A percentile compares a stretch with the other conserved stretches of the same genome.
Conservation (phyloP, 2,113 vertebrate species). For the human (Homo sapiens) region DNA sequence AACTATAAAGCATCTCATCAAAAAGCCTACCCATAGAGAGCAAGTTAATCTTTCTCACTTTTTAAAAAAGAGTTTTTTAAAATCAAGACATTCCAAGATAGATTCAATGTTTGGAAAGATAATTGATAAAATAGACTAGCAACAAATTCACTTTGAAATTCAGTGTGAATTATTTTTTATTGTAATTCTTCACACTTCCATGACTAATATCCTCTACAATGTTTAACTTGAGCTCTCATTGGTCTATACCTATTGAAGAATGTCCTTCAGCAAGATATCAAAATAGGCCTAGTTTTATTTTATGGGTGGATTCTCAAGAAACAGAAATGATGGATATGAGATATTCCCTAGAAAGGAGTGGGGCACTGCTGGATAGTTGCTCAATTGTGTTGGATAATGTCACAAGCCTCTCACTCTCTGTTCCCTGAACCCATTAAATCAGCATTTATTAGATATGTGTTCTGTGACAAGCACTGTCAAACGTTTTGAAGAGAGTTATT, state of each 20-base stretch:
- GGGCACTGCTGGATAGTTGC: too few relatives aligned
- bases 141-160: not conserved
- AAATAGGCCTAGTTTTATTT: not conserved
- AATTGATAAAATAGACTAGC: not conserved
- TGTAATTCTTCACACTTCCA: not conserved
- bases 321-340: not conserved
- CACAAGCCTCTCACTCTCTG: not conserved
- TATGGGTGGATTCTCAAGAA: not conserved
- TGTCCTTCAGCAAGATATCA: not conserved
- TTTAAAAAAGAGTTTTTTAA: not conserved
- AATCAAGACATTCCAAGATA: not conserved
- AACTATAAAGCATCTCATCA: slow-evolving; percentile 18
- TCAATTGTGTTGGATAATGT: not conserved
- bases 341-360: too few relatives aligned
- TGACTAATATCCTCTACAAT: not conserved
- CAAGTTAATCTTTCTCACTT: not conserved
- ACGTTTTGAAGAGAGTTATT: not conserved
- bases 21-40: not conserved
- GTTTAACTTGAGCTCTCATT: not conserved
- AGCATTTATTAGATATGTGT: not conserved
- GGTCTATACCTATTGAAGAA: not conserved
- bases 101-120: not conserved
- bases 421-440: not conserved
- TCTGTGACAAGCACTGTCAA: not conserved
- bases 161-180: not conserved